Evolutionary conservation across 1,140 invertebrate genomes (phyloP).

Genomic region (Palaemon carinicauda): DNA sequence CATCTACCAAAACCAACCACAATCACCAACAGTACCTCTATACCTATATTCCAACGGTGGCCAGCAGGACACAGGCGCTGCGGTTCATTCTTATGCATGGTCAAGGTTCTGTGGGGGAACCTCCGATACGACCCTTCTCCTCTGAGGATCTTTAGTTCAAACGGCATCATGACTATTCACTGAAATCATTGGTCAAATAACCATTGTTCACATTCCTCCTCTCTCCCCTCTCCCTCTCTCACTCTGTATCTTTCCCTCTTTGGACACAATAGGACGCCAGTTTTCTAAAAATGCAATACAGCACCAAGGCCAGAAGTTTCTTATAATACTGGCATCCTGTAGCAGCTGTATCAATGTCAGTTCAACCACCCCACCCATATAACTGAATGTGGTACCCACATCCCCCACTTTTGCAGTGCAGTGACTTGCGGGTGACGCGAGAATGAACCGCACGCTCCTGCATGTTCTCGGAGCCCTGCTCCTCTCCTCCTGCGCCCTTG

Average conservation of each 20-base stretch:
- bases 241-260: background rate
- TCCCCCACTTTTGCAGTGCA: conserved; percentile 51
- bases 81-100: conserved; percentile 56
- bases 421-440: conserved; percentile 55
- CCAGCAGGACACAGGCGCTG: conserved; percentile 55
- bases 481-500: conserved; percentile 58
- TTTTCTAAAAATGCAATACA: conserved; percentile 19
- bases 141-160: background rate
- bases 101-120: conserved; percentile 42
- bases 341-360: background rate
- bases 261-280: conserved; percentile 55
- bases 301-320: background rate
- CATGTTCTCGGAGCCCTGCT: conserved; percentile 58
- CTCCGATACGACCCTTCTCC: background rate
- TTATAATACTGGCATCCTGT: conserved; percentile 13
- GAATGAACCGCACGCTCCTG: conserved; percentile 60
- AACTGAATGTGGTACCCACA: conserved; percentile 29
- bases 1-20: conserved; percentile 9
- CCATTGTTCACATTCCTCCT: conserved; percentile 23
- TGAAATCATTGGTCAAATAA: background rate
- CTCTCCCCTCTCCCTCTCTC: conserved; percentile 35
- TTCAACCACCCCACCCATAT: background rate
- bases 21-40: background rate
- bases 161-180: conserved; percentile 13
- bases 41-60: conserved; percentile 38